Evolutionary conservation across 2,797 vertebrate genomes (phyloP).

Genomic region (Enteromius mattozi): DNA sequence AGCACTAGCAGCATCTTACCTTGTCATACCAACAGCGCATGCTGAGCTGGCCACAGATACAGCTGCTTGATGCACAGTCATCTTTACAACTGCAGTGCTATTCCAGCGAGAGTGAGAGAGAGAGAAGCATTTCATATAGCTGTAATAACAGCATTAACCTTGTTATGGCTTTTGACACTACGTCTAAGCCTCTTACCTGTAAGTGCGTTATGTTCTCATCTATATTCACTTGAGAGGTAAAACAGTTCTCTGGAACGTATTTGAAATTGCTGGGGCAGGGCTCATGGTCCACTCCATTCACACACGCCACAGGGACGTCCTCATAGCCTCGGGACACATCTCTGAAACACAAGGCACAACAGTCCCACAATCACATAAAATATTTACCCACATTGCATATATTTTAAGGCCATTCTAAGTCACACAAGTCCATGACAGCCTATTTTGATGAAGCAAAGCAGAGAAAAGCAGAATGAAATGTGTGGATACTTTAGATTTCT

Average conservation of each 20-base stretch:
- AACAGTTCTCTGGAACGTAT: constrained; percentile 93
- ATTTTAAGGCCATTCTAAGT: not conserved
- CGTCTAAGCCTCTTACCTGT: constrained; percentile 78
- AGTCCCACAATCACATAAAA: constrained; percentile 3
- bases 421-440: not conserved
- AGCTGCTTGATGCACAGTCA: constrained; percentile 92
- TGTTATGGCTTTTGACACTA: constrained; percentile 17
- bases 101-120: not conserved
- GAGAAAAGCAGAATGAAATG: not conserved
- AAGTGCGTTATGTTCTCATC: constrained; percentile 95
- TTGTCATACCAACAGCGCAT: constrained; percentile 94
- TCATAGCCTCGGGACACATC: constrained; percentile 95
- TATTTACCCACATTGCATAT: not conserved
- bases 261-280: constrained; percentile 91
- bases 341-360: constrained; percentile 67
- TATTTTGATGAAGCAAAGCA: not conserved
- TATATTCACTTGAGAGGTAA: constrained; percentile 91
- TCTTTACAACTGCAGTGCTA: constrained; percentile 95
- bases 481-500: constrained; percentile 8
- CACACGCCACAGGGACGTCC: constrained; percentile 86
- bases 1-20: constrained; percentile 74
- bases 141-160: not conserved
- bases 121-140: not conserved
- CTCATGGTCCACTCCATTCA: constrained; percentile 89
- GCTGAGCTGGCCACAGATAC: constrained; percentile 96